Evolutionary conservation across 1,140 invertebrate species (phyloP), one percentile per base, ranked within the genome.

Genomic region (Penaeus chinensis): DNA sequence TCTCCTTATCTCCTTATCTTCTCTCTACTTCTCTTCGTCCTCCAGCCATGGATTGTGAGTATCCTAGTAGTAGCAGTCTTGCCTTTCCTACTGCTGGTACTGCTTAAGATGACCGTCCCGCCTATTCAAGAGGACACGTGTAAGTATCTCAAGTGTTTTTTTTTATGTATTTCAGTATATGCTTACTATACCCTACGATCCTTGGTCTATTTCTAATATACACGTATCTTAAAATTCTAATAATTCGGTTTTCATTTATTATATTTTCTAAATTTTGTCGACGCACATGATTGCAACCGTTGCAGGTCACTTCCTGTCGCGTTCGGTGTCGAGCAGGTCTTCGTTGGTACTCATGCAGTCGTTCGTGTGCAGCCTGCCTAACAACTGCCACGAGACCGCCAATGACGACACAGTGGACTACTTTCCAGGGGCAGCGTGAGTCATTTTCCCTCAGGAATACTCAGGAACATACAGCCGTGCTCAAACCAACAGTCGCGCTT

Each of bases 1-100:
- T 5, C 37, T 37, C 37, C 37, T 37, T 5, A 37, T 42, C 4
- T 42, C 37, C 7, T 5, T 54, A 11, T 54, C 2, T 54, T 54
- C 54, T 1, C 10, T 13, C 54, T 8, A 2, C 10, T 54, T 13
- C 16, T 16, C 54, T 8, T 54, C 54, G 11, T 13, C 10, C 16
- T 54, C 16, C 84, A 85, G 86, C 80, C 86, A 20, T 87, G 86
- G 86, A 19, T 87, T 47, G 3, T 87, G 71, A 79, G 86, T 18
- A 62, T 79, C 20, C 24, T 87, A 19, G 16, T 87, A 74, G 80
- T 83, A 37, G 86, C 86, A 2, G 37, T 82, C 3, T 60, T 79
- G 8, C 86, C 86, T 61, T 87, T 87, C 86, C n/a, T 65, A 37
- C 71, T 87, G 8, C 86, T 87, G 8, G 80, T 74, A 2, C 32